Conservation (phyloP, 2,888 invertebrate species). For the Synanthedon vespiformis region DNA sequence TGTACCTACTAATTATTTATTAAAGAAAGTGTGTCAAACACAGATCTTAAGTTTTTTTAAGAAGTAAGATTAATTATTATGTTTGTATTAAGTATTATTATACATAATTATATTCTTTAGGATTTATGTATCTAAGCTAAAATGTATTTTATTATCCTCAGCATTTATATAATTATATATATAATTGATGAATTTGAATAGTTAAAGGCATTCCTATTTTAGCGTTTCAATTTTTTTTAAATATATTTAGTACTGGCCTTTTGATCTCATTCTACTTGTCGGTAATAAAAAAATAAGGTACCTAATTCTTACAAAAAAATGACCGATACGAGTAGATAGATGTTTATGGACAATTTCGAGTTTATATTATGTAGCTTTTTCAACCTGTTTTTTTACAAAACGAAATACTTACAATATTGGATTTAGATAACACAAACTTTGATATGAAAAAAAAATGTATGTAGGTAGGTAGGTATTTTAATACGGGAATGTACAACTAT, state of each 20-base stretch:
- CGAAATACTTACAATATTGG: constrained; percentile 25
- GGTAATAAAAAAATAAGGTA: background rate
- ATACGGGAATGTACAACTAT: constrained; percentile 37
- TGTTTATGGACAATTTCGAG: constrained; percentile 28
- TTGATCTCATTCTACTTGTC: background rate
- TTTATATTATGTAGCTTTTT: constrained; percentile 25
- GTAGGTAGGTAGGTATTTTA: constrained; percentile 69
- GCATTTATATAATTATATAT: too few species aligned
- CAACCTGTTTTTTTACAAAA: constrained; percentile 32
- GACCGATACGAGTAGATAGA: constrained; percentile 3
- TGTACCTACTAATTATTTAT: background rate
- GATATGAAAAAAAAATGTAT: constrained; percentile 41
- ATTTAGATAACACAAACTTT: constrained; percentile 23
- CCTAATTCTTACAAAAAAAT: background rate
- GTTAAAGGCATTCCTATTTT: too few species aligned
- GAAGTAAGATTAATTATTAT: background rate
- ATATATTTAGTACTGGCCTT: background rate
- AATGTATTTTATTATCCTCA: background rate
- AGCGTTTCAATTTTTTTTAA: background rate
- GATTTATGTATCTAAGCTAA: background rate
- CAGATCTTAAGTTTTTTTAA: too few species aligned
- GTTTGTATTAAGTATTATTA: background rate
- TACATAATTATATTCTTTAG: background rate
- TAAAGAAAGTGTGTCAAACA: background rate
- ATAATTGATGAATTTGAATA: too few species aligned